These are phyloP conservation scores for Sinella curviseta DNA, from an alignment of 1,140 invertebrate genomes.

Conservation along the genomic window DNA sequence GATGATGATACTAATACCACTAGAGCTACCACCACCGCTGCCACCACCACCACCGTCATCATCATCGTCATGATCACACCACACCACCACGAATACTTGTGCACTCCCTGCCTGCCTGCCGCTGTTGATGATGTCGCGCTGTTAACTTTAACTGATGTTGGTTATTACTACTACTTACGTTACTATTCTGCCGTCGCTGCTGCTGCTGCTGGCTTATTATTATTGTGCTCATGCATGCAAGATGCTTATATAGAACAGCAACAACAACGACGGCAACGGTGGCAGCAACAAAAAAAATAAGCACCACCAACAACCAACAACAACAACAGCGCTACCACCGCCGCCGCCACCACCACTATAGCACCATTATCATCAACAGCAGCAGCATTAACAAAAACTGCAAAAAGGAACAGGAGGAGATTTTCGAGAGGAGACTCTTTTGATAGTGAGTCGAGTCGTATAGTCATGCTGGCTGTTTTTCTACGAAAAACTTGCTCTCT, in stretches of 20 bases:
- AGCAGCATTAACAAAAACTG: no score
- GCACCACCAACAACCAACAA: no score
- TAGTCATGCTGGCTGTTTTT: not conserved
- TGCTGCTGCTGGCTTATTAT: no score
- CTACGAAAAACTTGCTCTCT: no score
- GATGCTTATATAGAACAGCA: not conserved
- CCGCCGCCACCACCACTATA: no score
- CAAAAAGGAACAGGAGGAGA: not conserved
- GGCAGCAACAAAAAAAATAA: no score
- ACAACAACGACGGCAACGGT: not conserved
- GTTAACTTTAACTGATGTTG: slow-evolving; percentile 5
- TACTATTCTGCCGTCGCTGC: no score
- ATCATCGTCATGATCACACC: not conserved
- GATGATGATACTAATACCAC: not conserved
- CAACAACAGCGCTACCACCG: no score
- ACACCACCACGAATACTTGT: not conserved
- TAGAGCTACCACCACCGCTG: not conserved
- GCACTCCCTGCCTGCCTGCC: not conserved
- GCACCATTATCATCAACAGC: no score
- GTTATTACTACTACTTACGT: not conserved
- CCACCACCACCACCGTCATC: no score
- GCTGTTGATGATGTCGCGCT: no score
- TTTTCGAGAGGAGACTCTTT: not conserved
- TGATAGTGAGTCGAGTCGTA: not conserved
- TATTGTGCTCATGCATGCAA: not conserved